Evolutionary conservation across 2,888 invertebrate species (phyloP).

Genomic region (Apodemia duryi): DNA sequence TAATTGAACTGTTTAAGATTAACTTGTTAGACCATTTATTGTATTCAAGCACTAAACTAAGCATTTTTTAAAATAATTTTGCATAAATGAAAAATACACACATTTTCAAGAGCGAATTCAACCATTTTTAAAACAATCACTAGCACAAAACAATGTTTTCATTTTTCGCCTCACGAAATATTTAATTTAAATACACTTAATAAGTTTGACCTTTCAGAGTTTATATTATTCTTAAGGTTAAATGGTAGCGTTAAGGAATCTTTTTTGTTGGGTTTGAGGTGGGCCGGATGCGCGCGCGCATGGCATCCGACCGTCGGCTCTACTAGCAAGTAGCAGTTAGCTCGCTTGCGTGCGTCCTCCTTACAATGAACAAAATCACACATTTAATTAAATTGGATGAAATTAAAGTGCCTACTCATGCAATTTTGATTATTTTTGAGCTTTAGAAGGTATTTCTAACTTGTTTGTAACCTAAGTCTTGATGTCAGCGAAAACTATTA

Average conservation of each 20-base stretch:
- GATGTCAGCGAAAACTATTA: too few species aligned
- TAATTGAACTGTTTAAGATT: too few species aligned
- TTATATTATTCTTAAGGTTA: slow-evolving; percentile 6
- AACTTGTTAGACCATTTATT: too few species aligned
- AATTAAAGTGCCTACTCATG: not conserved
- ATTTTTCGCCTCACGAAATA: slow-evolving; percentile 1
- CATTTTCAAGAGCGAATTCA: slow-evolving; percentile 22
- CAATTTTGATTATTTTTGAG: not conserved
- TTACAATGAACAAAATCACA: slow-evolving; percentile 39
- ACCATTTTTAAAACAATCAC: slow-evolving; percentile 19
- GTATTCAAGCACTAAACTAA: too few species aligned
- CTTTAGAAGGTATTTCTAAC: not conserved
- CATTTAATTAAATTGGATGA: slow-evolving; percentile 13
- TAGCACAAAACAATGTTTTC: slow-evolving; percentile 6
- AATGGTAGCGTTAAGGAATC: slow-evolving; percentile 9
- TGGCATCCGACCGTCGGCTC: slow-evolving; percentile 32
- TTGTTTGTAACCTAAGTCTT: too few species aligned
- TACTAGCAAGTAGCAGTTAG: slow-evolving; percentile 27
- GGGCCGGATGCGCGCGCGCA: slow-evolving; percentile 47
- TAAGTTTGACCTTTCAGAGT: not conserved
- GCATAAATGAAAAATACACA: slow-evolving; percentile 4
- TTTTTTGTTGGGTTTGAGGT: not conserved
- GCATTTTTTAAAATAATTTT: too few species aligned
- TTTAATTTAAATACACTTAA: not conserved
- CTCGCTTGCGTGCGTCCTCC: slow-evolving; percentile 36